Base-by-base conservation (phyloP, 2,888 invertebrate genomes). In the Pandemis heparana region DNA sequence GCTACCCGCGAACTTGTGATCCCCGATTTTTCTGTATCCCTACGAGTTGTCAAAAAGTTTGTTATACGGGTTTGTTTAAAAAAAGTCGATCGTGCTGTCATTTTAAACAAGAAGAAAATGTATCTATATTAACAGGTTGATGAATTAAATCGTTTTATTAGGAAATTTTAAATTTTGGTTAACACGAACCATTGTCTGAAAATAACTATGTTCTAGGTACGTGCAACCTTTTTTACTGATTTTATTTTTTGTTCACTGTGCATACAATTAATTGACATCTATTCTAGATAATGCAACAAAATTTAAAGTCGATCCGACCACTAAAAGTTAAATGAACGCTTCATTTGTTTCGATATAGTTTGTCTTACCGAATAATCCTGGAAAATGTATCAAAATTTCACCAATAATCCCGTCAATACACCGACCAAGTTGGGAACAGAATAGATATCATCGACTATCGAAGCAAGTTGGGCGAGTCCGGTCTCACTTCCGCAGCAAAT, bases 401-500 rank as follows among this genome's bases (percentile, higher is more conserved):
- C 60, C 48, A 43, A 64, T 64, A 46, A 64, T 32, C 64, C 32
- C 14, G 38, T 9, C 51, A 23, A 65, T 51, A 65, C 73, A 71
- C 48, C 59, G 68, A 39, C 18, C 56, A 77, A 78, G 73, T 79
- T 78, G 51, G 46, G 76, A 84, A 83, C 81, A 81, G 79, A 80
- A 79, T 78, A 77, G 82, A 81, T 83, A 79, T 79, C 82, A 83
- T 84, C 75, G 78, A 82, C 83, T 78, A 10, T 53, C 53, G 77
- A 43, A 75, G 78, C 79, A 84, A 85, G 82, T 85, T 80, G 76
- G 76, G 73, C 79, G 79, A 77, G 56, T 56, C n/a, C n/a, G 70
- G 83, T 83, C 82, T 84, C 84, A 77, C 69, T 87, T 85, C 85
- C 85, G 84, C 70, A 77, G 72, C 81, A 87, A 89, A 87, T 82